These are phyloP conservation scores for Brachionus asplanchnoidis DNA, from an alignment of 1,140 invertebrate species.

Conservation along the genomic window DNA sequence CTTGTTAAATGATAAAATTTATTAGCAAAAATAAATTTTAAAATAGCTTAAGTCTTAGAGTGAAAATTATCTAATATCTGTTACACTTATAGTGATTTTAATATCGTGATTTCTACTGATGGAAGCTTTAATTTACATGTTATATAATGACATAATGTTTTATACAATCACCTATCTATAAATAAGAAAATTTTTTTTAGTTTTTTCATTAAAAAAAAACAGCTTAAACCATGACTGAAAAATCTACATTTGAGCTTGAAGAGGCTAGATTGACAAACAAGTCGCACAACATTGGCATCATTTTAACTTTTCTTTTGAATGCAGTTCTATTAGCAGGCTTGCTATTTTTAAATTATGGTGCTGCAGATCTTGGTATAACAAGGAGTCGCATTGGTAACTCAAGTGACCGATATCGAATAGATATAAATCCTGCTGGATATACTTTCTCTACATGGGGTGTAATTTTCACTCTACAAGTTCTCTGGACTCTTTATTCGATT, in stretches of 20 bases:
- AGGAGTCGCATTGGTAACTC: not conserved
- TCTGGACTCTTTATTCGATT: constrained; percentile 48
- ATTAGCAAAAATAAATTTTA: not conserved
- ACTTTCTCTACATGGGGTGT: constrained; percentile 52
- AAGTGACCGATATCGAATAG: not conserved
- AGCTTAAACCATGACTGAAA: not conserved
- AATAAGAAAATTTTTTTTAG: not conserved
- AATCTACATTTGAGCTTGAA: not conserved
- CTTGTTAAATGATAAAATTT: not conserved
- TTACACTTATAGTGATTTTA: not conserved
- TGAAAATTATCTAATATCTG: not conserved
- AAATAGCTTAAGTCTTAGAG: not conserved
- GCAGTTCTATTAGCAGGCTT: not conserved
- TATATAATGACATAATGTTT: not conserved
- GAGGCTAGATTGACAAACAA: not conserved
- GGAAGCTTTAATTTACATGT: not conserved
- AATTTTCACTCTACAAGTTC: constrained; percentile 49
- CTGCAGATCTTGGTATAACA: not conserved
- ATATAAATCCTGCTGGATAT: constrained; percentile 49
- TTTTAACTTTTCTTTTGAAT: not conserved
- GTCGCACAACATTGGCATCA: not conserved
- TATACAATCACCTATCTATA: not conserved
- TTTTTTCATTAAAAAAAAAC: not conserved
- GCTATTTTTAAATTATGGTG: not conserved
- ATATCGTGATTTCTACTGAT: not conserved